Evolutionary conservation across 2,113 vertebrate species (phyloP).

Genomic region (Oreotrochilus melanogaster): DNA sequence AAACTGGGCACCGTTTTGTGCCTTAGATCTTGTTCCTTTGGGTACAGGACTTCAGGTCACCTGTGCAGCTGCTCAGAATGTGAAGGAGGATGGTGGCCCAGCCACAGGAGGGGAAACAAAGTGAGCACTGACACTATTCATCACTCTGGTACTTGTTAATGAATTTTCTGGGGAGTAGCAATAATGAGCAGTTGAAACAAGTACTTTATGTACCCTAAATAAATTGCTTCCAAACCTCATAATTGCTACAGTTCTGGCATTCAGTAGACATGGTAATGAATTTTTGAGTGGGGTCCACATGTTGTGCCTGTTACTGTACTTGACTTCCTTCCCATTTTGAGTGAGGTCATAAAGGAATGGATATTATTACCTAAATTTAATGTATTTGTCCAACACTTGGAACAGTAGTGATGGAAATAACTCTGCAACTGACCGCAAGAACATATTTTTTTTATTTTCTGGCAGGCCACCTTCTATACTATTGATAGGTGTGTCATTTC

Average conservation of each 20-base stretch:
- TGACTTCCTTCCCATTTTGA: conserved; percentile 12
- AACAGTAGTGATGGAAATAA: background rate
- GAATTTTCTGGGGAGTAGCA: conserved; percentile 25
- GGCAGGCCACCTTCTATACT: background rate
- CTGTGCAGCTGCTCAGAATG: background rate
- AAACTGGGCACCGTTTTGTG: background rate
- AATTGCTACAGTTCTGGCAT: conserved; percentile 60
- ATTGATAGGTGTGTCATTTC: background rate
- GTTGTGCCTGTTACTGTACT: conserved; percentile 20
- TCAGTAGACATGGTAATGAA: conserved; percentile 60
- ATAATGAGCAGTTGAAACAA: conserved; percentile 62
- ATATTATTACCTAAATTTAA: background rate
- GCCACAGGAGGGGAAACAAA: conserved; percentile 6
- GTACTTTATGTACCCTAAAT: conserved; percentile 36
- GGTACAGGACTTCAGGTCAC: background rate
- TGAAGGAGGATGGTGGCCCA: background rate
- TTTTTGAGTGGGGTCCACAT: conserved; percentile 56
- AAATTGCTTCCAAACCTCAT: conserved; percentile 42
- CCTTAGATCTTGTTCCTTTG: background rate
- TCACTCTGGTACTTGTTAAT: conserved; percentile 31
- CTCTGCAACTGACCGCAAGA: background rate
- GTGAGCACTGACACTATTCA: conserved; percentile 13
- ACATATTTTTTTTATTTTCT: background rate
- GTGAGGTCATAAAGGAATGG: background rate
- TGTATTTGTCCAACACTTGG: background rate